Base-by-base conservation (phyloP, 1,140 invertebrate genomes). In the Planococcus citri region DNA sequence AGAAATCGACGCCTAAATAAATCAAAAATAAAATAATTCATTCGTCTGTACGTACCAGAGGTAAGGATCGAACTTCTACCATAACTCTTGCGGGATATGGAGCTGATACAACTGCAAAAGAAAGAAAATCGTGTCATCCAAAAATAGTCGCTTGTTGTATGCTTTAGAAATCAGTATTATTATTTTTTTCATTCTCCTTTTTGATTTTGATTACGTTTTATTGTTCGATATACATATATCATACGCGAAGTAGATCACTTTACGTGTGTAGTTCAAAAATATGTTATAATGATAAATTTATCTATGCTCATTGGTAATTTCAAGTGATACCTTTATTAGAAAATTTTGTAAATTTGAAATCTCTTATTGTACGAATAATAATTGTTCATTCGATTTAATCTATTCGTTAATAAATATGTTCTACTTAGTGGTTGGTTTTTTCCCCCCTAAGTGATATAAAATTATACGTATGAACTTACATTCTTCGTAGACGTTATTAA, bases 1-100 rank as follows among this genome's bases (percentile, higher is more conserved):
- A 4, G 4, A 51, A 51, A 51, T 17, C 41, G 17, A 3, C 41
- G 41, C 60, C 20, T 64, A n/a, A 8, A 8, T n/a, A 64, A 9
- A 25, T 64, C 22, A 64, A 64, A 64, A 60, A 9, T 20, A 4
- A 4, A 64, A 24, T 14, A 25, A 4, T 10, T 27, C 3, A 64
- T 25, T 25, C 22, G 17, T 24, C 6, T 17, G 17, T 64, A 27
- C 60, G 10, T 25, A 64, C 60, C 60, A 64, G 25, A 9, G 60
- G 60, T 64, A 64, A 64, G 1, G 21, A 25, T 24, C 60, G 21
- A 64, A 64, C 60, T 64, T 64, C 60, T 4, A 64, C 25, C 60
- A 64, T 25, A 24, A 24, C 21, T 64, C 60, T 64, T 22, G 60
- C 60, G 10, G 60, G 60, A 64, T 25, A 64, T 24, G 60, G 60